Conservation (phyloP, 2,113 vertebrate genomes). For the Paratilapia polleni region DNA sequence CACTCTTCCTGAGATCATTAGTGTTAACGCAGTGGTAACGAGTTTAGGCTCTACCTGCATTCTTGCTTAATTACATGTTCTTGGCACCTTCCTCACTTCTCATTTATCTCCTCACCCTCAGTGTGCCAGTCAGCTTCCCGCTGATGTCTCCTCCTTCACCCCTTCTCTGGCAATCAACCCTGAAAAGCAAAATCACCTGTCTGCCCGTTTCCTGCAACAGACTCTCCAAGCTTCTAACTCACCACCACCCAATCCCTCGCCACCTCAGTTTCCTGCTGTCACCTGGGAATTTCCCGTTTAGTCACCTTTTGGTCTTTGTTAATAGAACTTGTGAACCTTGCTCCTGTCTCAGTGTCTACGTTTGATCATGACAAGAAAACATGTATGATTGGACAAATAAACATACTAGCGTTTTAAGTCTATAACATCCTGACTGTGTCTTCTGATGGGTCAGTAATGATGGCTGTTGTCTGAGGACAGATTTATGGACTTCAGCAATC, state of each 20-base stretch:
- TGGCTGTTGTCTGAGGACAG: background rate
- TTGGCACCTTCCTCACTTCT: background rate
- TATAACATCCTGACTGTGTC: no score
- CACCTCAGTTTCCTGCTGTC: background rate
- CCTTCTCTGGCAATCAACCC: background rate
- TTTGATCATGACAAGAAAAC: background rate
- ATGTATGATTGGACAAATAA: background rate
- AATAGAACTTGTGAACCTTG: background rate
- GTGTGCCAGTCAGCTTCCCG: no score
- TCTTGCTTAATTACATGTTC: background rate
- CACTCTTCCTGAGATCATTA: background rate
- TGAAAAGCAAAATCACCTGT: background rate
- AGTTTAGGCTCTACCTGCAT: background rate
- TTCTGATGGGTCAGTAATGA: background rate
- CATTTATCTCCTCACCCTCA: no score
- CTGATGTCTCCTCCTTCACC: background rate
- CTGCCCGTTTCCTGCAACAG: background rate
- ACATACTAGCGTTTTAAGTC: background rate
- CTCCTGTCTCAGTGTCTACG: background rate
- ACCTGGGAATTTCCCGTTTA: background rate
- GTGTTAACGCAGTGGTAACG: background rate
- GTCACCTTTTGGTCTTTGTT: fast-evolving
- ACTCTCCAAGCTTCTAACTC: background rate
- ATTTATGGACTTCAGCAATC: background rate
- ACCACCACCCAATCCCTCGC: background rate